Percentiles rank a stretch among this genome's conserved stretches.
Conservation (phyloP, 2,888 invertebrate species). For the Drosophila niveifrons region DNA sequence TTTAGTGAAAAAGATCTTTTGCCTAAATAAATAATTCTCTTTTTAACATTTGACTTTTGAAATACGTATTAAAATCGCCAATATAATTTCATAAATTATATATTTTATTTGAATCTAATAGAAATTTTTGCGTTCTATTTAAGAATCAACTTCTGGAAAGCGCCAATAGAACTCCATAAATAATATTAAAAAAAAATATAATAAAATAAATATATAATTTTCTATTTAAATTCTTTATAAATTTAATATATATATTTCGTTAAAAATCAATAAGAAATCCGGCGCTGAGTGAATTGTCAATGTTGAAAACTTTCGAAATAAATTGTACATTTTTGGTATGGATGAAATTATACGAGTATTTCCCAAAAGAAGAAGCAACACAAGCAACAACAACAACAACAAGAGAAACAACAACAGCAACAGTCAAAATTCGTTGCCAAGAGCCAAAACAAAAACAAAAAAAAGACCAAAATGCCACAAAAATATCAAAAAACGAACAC, state of each 20-base stretch:
- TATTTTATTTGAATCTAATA: too few relatives aligned
- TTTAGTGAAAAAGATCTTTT: too few relatives aligned
- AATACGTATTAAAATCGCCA: too few relatives aligned
- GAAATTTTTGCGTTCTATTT: too few relatives aligned
- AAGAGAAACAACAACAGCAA: slow-evolving; percentile 8
- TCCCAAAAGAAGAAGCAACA: slow-evolving; percentile 38
- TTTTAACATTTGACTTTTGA: too few relatives aligned
- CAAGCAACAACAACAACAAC: slow-evolving; percentile 38
- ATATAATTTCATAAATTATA: too few relatives aligned
- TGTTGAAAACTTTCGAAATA: slow-evolving; percentile 52
- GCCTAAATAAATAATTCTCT: too few relatives aligned
- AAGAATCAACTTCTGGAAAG: too few relatives aligned
- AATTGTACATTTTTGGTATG: slow-evolving; percentile 51
- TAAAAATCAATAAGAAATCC: slow-evolving; percentile 29
- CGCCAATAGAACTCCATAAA: too few relatives aligned
- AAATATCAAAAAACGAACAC: slow-evolving; percentile 56
- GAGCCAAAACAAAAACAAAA: slow-evolving; percentile 21
- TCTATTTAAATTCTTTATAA: neutral
- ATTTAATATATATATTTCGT: slow-evolving; percentile 4
- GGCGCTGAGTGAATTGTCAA: slow-evolving; percentile 27
- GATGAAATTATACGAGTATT: slow-evolving; percentile 51
- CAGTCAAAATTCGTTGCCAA: slow-evolving; percentile 47
- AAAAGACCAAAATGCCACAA: slow-evolving; percentile 42
- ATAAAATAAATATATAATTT: too few relatives aligned
- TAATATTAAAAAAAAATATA: too few relatives aligned